Percentiles rank a stretch among this genome's conserved stretches.
These are phyloP conservation scores for Anableps anableps DNA, from an alignment of 2,797 vertebrate genomes.

Conservation along the genomic window DNA sequence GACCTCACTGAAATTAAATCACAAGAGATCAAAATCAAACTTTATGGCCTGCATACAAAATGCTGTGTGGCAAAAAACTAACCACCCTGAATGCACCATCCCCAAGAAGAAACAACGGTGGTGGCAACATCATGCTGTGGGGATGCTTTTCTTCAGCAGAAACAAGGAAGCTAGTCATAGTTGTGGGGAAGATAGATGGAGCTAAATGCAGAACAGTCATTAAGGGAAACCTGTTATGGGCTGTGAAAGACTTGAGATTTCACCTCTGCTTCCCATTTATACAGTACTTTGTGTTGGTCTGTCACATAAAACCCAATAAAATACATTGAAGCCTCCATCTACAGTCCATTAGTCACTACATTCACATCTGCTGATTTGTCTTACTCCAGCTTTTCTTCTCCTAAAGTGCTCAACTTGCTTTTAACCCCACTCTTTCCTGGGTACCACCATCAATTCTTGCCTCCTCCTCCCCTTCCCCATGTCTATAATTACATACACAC, in stretches of 20 bases:
- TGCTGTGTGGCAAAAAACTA: background rate
- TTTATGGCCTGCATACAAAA: background rate
- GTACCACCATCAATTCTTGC: constrained; percentile 31
- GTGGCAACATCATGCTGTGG: background rate
- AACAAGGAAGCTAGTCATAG: background rate
- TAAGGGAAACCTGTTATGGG: background rate
- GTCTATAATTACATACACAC: constrained; percentile 80
- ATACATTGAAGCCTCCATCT: background rate
- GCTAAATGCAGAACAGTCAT: background rate
- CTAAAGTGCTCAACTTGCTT: constrained; percentile 39
- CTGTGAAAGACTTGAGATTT: background rate
- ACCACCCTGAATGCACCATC: background rate
- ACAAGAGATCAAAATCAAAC: background rate
- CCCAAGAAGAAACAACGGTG: background rate
- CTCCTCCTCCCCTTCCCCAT: constrained; percentile 37
- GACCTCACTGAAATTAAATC: background rate
- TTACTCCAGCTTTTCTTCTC: constrained; percentile 38
- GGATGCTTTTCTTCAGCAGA: background rate
- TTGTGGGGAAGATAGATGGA: background rate
- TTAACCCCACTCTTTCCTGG: constrained; percentile 42
- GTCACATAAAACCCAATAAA: background rate
- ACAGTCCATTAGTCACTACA: background rate
- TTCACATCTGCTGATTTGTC: background rate
- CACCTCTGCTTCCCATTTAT: background rate
- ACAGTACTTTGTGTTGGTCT: background rate